Conservation (phyloP, 2,113 vertebrate genomes). For the Saguinus midas region DNA sequence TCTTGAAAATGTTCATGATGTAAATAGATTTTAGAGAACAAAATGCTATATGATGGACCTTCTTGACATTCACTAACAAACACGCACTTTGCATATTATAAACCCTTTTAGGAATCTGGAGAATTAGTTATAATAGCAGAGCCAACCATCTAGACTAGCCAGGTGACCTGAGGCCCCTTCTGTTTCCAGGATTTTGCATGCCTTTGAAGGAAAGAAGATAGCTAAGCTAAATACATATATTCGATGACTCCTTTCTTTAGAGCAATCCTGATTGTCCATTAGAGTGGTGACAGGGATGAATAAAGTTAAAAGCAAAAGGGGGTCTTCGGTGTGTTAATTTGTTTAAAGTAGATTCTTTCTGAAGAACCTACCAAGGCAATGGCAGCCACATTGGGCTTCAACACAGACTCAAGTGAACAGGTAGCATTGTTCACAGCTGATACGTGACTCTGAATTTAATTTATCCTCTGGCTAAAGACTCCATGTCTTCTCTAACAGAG, state of each 20-base stretch:
- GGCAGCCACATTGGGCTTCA: not conserved
- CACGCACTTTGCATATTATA: not conserved
- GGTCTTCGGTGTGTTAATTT: not conserved
- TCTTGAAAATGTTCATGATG: not conserved
- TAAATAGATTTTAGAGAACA: not conserved
- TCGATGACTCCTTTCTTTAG: not conserved
- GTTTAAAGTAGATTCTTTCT: not conserved
- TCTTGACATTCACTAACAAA: not conserved
- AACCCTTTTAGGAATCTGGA: not conserved
- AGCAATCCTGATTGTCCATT: not conserved
- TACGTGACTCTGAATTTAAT: constrained; percentile 12
- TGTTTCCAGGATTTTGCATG: not conserved
- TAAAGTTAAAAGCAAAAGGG: constrained; percentile 3
- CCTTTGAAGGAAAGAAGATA: constrained; percentile 9
- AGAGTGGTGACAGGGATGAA: not conserved
- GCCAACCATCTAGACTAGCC: not conserved
- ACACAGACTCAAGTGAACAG: not conserved
- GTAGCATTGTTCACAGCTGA: constrained; percentile 3
- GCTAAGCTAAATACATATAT: not conserved
- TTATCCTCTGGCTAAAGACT: constrained; percentile 12
- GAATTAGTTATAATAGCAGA: not conserved
- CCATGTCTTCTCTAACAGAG: not conserved
- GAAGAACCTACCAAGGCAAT: not conserved
- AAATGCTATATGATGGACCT: not conserved
- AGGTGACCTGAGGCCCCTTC: not conserved